A percentile compares a stretch with the other conserved stretches of the same genome.
phyloP scores from a whole-genome alignment of 2,797 vertebrate species.

The Thaleichthys pacificus region DNA sequence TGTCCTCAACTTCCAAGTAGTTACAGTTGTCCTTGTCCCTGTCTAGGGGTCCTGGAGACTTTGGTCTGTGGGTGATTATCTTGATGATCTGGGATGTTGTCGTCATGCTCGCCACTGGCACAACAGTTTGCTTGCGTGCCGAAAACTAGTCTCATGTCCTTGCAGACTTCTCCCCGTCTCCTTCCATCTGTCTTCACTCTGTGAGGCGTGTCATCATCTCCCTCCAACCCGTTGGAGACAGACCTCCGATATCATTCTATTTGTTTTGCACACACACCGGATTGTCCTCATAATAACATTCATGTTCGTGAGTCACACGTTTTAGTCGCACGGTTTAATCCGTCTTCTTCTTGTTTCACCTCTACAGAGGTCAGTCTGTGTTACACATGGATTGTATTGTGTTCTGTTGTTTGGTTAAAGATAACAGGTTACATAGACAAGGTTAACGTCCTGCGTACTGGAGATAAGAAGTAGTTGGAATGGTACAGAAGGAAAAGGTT shows the following conservation, averaged over 20 bases:
- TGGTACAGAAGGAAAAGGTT: no score
- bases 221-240: no score
- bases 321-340: background rate
- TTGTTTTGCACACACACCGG: background rate
- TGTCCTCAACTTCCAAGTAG: background rate
- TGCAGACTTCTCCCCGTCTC: background rate
- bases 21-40: background rate
- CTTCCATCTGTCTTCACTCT: background rate
- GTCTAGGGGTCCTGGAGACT: background rate
- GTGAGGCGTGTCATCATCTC: background rate
- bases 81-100: conserved; percentile 6
- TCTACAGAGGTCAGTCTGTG: no score
- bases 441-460: no score
- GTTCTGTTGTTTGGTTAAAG: no score
- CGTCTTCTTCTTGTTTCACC: no score
- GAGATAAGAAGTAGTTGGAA: no score
- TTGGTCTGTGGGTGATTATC: conserved; percentile 6
- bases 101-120: background rate
- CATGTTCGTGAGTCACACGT: background rate
- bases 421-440: no score
- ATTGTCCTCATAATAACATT: no score
- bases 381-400: no score
- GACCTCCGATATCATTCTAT: background rate
- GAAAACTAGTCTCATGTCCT: background rate
- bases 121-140: background rate